Evolutionary conservation across 2,888 invertebrate genomes (phyloP), one percentile per base, ranked within the genome.

Genomic region (Eristalis pertinax): DNA sequence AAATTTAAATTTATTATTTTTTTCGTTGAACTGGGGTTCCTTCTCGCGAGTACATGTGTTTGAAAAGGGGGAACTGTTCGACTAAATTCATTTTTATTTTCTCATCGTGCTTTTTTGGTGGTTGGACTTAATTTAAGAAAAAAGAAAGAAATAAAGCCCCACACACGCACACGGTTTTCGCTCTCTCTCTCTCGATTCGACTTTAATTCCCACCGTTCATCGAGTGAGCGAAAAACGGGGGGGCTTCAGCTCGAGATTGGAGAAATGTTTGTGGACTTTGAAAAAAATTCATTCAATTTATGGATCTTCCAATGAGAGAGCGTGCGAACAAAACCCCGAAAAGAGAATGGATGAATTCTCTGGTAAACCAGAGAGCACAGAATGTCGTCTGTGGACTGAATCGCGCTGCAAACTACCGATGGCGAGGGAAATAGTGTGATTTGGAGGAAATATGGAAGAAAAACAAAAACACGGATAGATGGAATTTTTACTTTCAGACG

Each of bases 51-150:
- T 84, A 87, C 87, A 79, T 86, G 79, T 76, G 63, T 87, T 84
- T 75, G 58, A 83, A 83, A 87, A 84, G 83, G 83, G 87, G 87
- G 83, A 79, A 87, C 50, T 19, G 76, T 67, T 83, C 83, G 69
- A 87, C 87, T 87, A 73, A 84, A 79, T 87, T 87, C 83, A 80
- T 87, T 83, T 78, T 86, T 86, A 76, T 84, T 83, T 87, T 76
- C 79, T 50, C 75, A 80, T 74, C 60, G 50, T 50, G 35, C 63
- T 38, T 60, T 60, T 60, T 60, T 24, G 35, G 35, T 35, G 8
- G 56, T 64, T 22, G 75, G 50, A 50, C 50, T 50, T 50, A 19
- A 50, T 19, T 50, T 19, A 1, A 50, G 8, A 19, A 69, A 74
- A 65, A 78, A 11, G 7, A n/a, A 8, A n/a, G 32, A 15, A 67